These are phyloP conservation scores for Melanotaenia parkinsoni DNA, from an alignment of 2,797 vertebrate species.

Conservation along the genomic window DNA sequence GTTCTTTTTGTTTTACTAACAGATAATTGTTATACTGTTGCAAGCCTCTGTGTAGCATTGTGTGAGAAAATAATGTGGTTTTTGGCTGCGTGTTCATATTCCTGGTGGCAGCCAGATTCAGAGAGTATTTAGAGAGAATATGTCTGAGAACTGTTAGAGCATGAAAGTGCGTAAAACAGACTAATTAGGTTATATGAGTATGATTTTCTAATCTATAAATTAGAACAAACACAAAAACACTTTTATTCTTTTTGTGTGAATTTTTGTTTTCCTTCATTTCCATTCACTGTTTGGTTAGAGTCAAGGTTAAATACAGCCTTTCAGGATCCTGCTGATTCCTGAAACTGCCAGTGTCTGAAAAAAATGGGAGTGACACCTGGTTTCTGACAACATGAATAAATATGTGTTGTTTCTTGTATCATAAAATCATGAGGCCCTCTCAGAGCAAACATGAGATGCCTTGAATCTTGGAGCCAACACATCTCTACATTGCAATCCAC, in stretches of 20 bases:
- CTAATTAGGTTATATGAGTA: neutral
- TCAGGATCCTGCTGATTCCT: neutral
- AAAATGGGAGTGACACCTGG: neutral
- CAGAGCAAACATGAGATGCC: neutral
- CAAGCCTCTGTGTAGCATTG: slow-evolving; percentile 38
- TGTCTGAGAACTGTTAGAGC: slow-evolving; percentile 1
- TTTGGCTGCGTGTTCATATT: slow-evolving; percentile 42
- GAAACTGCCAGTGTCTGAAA: neutral
- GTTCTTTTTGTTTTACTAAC: slow-evolving; percentile 41
- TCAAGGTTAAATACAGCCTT: neutral
- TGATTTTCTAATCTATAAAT: neutral
- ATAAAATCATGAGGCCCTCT: neutral
- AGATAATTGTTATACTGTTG: slow-evolving; percentile 29
- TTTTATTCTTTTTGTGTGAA: too few relatives aligned
- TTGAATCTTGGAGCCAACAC: neutral
- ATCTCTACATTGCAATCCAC: neutral
- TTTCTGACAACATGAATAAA: neutral
- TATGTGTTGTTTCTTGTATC: too few relatives aligned
- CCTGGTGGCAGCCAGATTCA: slow-evolving; percentile 48
- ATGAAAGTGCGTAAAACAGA: neutral
- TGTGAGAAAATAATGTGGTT: slow-evolving; percentile 56
- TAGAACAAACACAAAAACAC: neutral
- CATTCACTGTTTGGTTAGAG: too few relatives aligned
- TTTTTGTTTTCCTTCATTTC: too few relatives aligned
- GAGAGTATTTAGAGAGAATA: slow-evolving; percentile 44